phyloP scores from a whole-genome alignment of 1,140 invertebrate genomes.

The Hestina assimilis region DNA sequence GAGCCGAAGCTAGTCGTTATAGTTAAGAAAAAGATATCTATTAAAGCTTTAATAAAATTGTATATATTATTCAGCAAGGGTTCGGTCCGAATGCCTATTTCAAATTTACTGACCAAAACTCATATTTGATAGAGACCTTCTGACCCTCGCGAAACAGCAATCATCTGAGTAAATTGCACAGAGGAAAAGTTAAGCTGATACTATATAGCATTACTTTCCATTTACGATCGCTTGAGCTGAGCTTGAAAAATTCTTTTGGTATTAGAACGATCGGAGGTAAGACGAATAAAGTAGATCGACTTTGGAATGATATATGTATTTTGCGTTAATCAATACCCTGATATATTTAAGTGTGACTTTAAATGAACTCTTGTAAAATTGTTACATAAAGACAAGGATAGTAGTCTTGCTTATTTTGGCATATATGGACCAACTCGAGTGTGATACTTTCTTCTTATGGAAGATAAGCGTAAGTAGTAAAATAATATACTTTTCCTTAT shows the following conservation, averaged over 20 bases:
- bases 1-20: background rate
- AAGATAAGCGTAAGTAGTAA: too few species aligned
- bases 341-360: too few species aligned
- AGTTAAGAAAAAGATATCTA: conserved; percentile 6
- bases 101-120: conserved; percentile 36
- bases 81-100: conserved; percentile 25
- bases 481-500: too few species aligned
- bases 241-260: conserved; percentile 23
- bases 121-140: conserved; percentile 38
- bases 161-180: conserved; percentile 30
- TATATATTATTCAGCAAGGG: conserved; percentile 26
- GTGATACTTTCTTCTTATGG: too few species aligned
- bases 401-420: too few species aligned
- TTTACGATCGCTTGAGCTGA: conserved; percentile 26
- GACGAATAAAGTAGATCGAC: background rate
- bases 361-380: too few species aligned
- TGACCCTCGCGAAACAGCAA: conserved; percentile 31
- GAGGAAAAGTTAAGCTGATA: conserved; percentile 26
- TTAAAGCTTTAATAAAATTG: conserved; percentile 21
- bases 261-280: conserved; percentile 14
- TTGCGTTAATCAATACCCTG: too few species aligned
- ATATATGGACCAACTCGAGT: too few species aligned
- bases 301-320: conserved; percentile 2
- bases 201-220: conserved; percentile 24
- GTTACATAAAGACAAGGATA: too few species aligned